Evolutionary conservation across 2,113 vertebrate genomes (phyloP).

Genomic region (Oenanthe oenanthe): DNA sequence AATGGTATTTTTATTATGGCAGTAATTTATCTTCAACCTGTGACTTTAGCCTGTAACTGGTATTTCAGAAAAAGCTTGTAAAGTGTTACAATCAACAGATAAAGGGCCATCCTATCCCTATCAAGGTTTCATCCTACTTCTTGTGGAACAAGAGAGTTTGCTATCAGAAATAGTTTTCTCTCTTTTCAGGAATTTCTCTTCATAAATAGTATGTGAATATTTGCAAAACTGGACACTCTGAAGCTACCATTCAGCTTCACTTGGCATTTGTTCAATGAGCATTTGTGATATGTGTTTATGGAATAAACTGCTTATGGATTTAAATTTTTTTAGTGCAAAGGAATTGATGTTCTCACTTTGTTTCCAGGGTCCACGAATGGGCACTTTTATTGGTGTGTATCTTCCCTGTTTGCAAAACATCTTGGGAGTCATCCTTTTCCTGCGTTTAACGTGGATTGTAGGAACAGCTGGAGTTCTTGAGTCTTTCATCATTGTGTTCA

Average conservation of each 20-base stretch:
- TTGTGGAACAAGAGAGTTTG: not conserved
- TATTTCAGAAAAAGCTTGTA: not conserved
- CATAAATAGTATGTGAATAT: not conserved
- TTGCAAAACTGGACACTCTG: not conserved
- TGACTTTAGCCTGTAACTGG: not conserved
- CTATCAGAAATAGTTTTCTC: not conserved
- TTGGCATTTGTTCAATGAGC: not conserved
- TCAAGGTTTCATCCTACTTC: not conserved
- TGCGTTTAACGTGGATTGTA: constrained; percentile 96
- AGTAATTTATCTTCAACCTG: not conserved
- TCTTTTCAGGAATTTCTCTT: not conserved
- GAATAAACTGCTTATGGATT: not conserved
- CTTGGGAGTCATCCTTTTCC: constrained; percentile 94
- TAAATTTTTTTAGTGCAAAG: not conserved
- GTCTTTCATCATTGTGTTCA: constrained; percentile 88
- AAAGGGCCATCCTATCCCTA: not conserved
- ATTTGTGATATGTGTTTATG: not conserved
- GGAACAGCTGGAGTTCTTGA: constrained; percentile 91
- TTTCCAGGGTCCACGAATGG: constrained; percentile 89
- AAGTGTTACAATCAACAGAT: not conserved
- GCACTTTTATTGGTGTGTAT: constrained; percentile 97
- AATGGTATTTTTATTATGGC: not conserved
- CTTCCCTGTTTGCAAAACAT: constrained; percentile 98
- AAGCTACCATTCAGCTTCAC: not conserved
- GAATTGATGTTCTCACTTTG: not conserved